Conservation (phyloP, 2,888 invertebrate genomes). For the Parnassius glacialis region DNA sequence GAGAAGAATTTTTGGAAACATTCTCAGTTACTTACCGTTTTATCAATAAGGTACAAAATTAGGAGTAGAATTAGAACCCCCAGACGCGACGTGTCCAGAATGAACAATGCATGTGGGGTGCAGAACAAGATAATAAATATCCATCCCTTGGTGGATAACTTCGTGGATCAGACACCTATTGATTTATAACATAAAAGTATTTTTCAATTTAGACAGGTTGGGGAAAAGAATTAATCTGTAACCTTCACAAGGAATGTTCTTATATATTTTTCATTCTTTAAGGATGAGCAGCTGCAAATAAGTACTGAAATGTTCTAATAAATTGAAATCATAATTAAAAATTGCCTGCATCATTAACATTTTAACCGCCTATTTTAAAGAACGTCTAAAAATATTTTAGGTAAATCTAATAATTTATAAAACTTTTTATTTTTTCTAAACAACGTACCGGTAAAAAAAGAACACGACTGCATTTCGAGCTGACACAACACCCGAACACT, state of each 20-base stretch:
- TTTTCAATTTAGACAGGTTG: not conserved
- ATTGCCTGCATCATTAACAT: too few species aligned
- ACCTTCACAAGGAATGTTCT: not conserved
- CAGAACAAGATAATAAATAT: conserved; percentile 37
- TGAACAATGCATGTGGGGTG: conserved; percentile 53
- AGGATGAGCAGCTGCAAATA: too few species aligned
- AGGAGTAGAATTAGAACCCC: conserved; percentile 77
- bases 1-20: conserved; percentile 60
- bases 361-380: too few species aligned
- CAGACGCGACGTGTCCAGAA: conserved; percentile 64
- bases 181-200: conserved; percentile 45
- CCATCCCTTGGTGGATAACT: conserved; percentile 40
- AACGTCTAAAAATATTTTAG: too few species aligned
- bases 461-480: too few species aligned
- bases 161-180: conserved; percentile 46
- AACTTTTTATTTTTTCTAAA: too few species aligned
- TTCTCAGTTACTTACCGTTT: conserved; percentile 65
- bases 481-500: too few species aligned
- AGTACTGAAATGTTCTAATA: too few species aligned
- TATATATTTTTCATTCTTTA: too few species aligned
- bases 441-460: too few species aligned
- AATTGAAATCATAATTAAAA: too few species aligned
- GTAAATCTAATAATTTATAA: too few species aligned
- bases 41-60: conserved; percentile 78
- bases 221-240: not conserved